These are phyloP conservation scores for Pristiophorus japonicus DNA, from an alignment of 2,113 vertebrate genomes.

Conservation along the genomic window DNA sequence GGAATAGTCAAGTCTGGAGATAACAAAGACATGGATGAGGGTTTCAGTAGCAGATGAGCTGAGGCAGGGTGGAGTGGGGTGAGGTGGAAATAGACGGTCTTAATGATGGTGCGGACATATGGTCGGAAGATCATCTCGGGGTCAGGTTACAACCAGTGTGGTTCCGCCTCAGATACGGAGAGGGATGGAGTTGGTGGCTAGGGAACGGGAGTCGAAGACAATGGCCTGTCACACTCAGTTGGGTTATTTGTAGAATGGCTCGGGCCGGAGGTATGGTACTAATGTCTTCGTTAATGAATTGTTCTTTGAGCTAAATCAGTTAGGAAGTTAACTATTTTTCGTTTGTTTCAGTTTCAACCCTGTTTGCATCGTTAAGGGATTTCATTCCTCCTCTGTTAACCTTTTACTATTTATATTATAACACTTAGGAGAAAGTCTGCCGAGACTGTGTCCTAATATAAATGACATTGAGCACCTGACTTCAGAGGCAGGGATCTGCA, in stretches of 20 bases:
- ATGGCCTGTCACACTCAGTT: neutral
- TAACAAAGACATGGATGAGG: too few species aligned
- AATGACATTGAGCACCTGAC: neutral
- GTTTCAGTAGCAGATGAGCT: too few species aligned
- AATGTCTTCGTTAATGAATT: neutral
- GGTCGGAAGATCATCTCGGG: too few species aligned
- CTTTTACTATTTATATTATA: neutral
- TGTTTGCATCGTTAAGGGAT: neutral
- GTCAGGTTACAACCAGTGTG: too few species aligned
- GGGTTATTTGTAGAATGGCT: neutral
- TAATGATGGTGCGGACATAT: too few species aligned
- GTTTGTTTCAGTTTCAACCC: neutral
- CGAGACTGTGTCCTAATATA: neutral
- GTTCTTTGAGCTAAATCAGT: neutral
- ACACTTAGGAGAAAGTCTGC: neutral
- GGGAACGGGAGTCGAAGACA: too few species aligned
- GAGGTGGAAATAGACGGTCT: too few species aligned
- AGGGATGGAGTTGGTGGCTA: too few species aligned
- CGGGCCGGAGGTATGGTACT: neutral
- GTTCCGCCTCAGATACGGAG: too few species aligned
- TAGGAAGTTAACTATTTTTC: conserved; percentile 7
- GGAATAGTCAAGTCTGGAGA: too few species aligned
- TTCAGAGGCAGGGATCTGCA: neutral
- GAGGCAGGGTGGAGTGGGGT: too few species aligned
- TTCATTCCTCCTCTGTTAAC: neutral